A percentile compares a stretch with the other conserved stretches of the same genome.
Conservation (phyloP, 2,888 invertebrate genomes). For the Cosmia trapezina region DNA sequence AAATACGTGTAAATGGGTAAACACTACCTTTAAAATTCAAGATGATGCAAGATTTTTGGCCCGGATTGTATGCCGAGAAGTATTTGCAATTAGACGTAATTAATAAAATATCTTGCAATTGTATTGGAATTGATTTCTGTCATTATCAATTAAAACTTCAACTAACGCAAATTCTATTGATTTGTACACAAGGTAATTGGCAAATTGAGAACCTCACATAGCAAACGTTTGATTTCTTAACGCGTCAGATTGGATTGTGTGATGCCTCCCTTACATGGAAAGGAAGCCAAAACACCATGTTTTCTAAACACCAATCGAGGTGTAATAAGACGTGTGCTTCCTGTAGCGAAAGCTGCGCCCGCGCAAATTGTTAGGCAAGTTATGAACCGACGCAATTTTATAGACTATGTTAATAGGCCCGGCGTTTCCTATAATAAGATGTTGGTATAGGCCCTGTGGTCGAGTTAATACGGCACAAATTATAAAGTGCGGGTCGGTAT, state of each 20-base stretch:
- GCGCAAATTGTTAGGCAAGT: slow-evolving; percentile 68
- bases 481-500: slow-evolving; percentile 50
- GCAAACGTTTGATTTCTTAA: neutral
- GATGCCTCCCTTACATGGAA: slow-evolving; percentile 30
- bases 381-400: slow-evolving; percentile 69
- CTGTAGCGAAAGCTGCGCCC: slow-evolving; percentile 73
- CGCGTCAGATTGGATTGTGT: slow-evolving; percentile 2
- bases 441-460: slow-evolving; percentile 54
- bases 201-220: neutral
- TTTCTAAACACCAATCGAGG: slow-evolving; percentile 60
- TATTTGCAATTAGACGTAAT: slow-evolving; percentile 12
- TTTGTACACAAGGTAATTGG: neutral
- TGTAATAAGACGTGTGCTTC: slow-evolving; percentile 71
- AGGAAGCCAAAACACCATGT: slow-evolving; percentile 32
- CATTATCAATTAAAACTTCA: slow-evolving; percentile 20
- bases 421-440: slow-evolving; percentile 67
- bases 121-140: neutral
- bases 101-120: neutral
- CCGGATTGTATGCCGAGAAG: neutral
- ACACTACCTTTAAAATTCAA: neutral
- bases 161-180: slow-evolving; percentile 7
- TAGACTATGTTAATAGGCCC: slow-evolving; percentile 68
- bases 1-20: neutral
- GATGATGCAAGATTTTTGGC: neutral
- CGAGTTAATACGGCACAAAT: slow-evolving; percentile 58